Base-by-base conservation (phyloP, 2,888 invertebrate species). In the Nomada hirtipes region DNA sequence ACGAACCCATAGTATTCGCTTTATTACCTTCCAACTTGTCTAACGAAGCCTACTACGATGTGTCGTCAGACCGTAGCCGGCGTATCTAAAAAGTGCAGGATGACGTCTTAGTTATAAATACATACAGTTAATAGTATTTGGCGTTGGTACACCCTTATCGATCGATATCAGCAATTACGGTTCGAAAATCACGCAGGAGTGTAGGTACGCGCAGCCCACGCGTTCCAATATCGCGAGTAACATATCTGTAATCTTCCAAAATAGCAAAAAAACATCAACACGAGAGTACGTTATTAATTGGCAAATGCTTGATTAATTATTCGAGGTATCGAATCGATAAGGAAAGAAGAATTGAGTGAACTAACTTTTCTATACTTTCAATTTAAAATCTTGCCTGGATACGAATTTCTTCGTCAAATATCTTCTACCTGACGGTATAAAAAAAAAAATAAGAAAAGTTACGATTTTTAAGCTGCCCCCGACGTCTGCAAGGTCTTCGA, bases 81-180 rank as follows among this genome's bases (percentile, higher is more conserved):
- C 23, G 57, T 7, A 44, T 63, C n/a, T 47, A 52, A 55, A 61
- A 55, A 52, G 13, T 23, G 47, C 20, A 0, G 2, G 36, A 9
- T 11, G n/a, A 44, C 63, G 13, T 29, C 42, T 7, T 42, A 69
- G 68, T 69, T 69, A 69, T 52, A n/a, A 18, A 7, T 26, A 57
- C 23, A 50, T 13, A 53, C 15, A 20, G 55, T 75, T 23, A 63
- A 60, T 29, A 26, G 15, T 55, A 68, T 50, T 67, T 74, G 68
- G 68, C 74, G 71, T 68, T 68, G 53, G 18, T 65, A 47, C 65
- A 72, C 29, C 55, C 53, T 15, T n/a, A 36, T 9, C 53, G 69
- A 79, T 84, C 84, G 77, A 86, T 86, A 79, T 55, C 52, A 44
- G 50, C 70, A 67, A 83, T 81, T 76, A 76, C 65, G 60, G 42